A percentile compares a stretch with the other conserved stretches of the same genome.
phyloP scores from a whole-genome alignment of 1,140 invertebrate genomes.

The Ganaspis sp. region DNA sequence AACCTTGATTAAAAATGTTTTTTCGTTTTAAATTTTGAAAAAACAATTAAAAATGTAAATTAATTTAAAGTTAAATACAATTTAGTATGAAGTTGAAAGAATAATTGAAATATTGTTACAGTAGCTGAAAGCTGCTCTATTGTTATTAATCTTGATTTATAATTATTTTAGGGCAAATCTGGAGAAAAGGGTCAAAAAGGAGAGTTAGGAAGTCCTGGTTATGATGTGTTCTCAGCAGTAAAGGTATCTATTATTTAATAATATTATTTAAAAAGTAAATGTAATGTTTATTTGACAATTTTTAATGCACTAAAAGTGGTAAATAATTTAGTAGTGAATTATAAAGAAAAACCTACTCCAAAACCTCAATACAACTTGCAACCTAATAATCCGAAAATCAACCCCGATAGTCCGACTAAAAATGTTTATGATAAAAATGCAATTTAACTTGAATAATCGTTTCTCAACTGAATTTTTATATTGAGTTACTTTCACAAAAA shows the following conservation, averaged over 20 bases:
- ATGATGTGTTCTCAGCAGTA: slow-evolving; percentile 92
- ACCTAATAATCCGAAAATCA: neutral
- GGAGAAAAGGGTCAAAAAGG: slow-evolving; percentile 93
- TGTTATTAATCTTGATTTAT: neutral
- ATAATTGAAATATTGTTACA: too few relatives aligned
- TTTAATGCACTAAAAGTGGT: neutral
- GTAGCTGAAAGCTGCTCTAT: too few relatives aligned
- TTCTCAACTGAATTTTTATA: too few relatives aligned
- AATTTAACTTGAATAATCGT: too few relatives aligned
- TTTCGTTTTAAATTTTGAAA: too few relatives aligned
- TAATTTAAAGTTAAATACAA: too few relatives aligned
- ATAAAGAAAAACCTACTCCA: neutral
- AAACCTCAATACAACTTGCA: neutral
- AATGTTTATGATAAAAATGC: neutral
- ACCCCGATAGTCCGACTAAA: neutral
- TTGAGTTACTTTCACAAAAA: too few relatives aligned
- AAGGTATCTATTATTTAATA: slow-evolving; percentile 82
- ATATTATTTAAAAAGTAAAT: slow-evolving; percentile 27
- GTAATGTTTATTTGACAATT: neutral
- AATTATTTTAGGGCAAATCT: slow-evolving; percentile 83
- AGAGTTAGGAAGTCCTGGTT: slow-evolving; percentile 89
- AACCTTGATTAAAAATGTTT: too few relatives aligned
- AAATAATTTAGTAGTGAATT: too few relatives aligned
- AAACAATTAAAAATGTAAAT: too few relatives aligned
- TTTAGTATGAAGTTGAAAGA: too few relatives aligned